Percentiles rank a stretch among this genome's conserved stretches.
These are phyloP conservation scores for Nemotelus pantherinus DNA, from an alignment of 2,888 invertebrate genomes.

Conservation along the genomic window DNA sequence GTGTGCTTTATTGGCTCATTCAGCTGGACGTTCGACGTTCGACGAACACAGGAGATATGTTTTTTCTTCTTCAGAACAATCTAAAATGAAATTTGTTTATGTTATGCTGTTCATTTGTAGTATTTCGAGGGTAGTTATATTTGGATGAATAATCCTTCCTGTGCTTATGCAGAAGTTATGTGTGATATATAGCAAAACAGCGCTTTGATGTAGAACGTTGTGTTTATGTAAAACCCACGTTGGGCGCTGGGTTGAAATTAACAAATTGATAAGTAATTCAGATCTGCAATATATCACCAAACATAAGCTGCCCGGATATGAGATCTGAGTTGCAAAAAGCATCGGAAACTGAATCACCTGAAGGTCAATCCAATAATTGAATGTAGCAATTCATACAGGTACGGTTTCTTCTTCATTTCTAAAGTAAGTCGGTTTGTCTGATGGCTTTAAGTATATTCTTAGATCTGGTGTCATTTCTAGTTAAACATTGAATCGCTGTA, in stretches of 20 bases:
- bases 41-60: background rate
- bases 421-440: constrained; percentile 8
- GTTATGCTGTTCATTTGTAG: background rate
- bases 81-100: constrained; percentile 36
- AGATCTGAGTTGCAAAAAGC: too few relatives aligned
- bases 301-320: too few relatives aligned
- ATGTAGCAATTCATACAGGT: background rate
- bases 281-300: too few relatives aligned
- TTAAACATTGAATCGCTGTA: too few relatives aligned
- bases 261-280: too few relatives aligned
- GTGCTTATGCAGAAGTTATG: too few relatives aligned
- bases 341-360: constrained; percentile 5
- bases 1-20: constrained; percentile 35
- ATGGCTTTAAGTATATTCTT: constrained; percentile 7
- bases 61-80: constrained; percentile 1
- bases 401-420: background rate
- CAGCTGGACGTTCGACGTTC: background rate
- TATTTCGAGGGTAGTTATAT: too few relatives aligned
- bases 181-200: too few relatives aligned
- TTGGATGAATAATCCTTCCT: too few relatives aligned
- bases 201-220: too few relatives aligned
- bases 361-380: constrained; percentile 12
- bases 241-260: too few relatives aligned
- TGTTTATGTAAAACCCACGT: too few relatives aligned
- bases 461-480: background rate